Evolutionary conservation across 2,797 vertebrate species (phyloP).

Genomic region (Notolepis coatsorum): DNA sequence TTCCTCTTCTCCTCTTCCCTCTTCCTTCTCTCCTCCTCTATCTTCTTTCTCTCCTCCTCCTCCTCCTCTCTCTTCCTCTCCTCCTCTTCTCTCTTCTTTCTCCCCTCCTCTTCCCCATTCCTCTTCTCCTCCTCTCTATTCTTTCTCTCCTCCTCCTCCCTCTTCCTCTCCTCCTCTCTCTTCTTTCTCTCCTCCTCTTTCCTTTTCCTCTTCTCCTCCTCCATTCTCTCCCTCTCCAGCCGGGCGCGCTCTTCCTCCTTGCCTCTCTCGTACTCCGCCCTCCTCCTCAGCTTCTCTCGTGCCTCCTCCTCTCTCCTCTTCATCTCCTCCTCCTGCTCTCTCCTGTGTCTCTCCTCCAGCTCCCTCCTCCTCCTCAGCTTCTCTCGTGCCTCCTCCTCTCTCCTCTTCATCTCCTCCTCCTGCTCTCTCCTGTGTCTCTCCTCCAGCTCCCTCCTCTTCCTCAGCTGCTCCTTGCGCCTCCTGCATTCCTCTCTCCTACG

Average conservation of each 20-base stretch:
- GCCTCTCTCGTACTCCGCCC: not conserved
- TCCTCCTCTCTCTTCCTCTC: slow-evolving; percentile 5
- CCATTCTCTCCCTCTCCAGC: no score
- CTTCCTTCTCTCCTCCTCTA: slow-evolving; percentile 13
- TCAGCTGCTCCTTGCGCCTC: slow-evolving; percentile 53
- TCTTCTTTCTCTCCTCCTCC: not conserved
- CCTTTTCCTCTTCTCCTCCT: slow-evolving; percentile 42
- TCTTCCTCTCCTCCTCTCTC: slow-evolving; percentile 76
- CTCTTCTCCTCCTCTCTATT: no score
- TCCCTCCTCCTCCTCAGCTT: no score
- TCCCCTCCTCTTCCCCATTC: slow-evolving; percentile 57
- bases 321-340: slow-evolving; percentile 57
- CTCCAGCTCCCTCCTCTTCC: slow-evolving; percentile 68
- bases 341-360: slow-evolving; percentile 52
- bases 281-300: slow-evolving; percentile 10
- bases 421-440: slow-evolving; percentile 52
- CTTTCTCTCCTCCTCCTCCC: slow-evolving; percentile 59
- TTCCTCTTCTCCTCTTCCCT: slow-evolving; percentile 24
- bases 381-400: slow-evolving; percentile 55
- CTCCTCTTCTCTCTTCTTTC: slow-evolving; percentile 35
- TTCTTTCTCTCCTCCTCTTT: slow-evolving; percentile 44
- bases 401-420: slow-evolving; percentile 62
- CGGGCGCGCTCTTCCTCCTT: slow-evolving; percentile 4
- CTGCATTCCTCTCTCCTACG: slow-evolving; percentile 65
- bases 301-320: slow-evolving; percentile 42